Evolutionary conservation across 2,888 invertebrate species (phyloP).

Genomic region (Lingula anatina): DNA sequence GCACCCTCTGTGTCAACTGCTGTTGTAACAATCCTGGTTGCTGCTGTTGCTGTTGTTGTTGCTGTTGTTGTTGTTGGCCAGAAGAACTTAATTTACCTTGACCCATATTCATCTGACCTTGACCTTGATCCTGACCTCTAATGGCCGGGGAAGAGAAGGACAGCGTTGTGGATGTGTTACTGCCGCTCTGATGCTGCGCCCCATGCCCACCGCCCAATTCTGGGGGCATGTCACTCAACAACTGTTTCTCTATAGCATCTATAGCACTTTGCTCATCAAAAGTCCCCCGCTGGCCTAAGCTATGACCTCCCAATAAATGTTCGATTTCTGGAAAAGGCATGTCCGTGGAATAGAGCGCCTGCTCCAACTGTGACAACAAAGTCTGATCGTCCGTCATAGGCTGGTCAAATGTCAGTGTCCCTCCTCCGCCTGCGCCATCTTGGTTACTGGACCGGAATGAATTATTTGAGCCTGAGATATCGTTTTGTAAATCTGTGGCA

Average conservation of each 20-base stretch:
- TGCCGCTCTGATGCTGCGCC: too few relatives aligned
- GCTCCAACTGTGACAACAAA: conserved; percentile 32
- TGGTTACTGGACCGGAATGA: too few relatives aligned
- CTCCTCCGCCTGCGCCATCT: too few relatives aligned
- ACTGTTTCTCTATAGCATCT: conserved; percentile 80
- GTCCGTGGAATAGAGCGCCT: conserved; percentile 26
- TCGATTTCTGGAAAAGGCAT: conserved; percentile 23
- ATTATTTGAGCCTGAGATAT: too few relatives aligned
- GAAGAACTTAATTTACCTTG: too few relatives aligned
- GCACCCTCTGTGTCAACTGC: conserved; percentile 52
- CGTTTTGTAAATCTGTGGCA: conserved; percentile 66
- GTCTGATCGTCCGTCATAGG: conserved; percentile 21
- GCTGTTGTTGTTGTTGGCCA: conserved; percentile 13
- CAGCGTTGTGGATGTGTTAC: background rate
- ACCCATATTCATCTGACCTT: too few relatives aligned
- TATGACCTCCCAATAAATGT: conserved; percentile 18
- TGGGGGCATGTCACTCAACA: conserved; percentile 68
- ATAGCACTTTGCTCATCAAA: conserved; percentile 73
- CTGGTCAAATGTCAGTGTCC: background rate
- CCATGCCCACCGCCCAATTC: too few relatives aligned
- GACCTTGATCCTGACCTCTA: conserved; percentile 2
- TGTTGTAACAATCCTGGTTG: too few relatives aligned
- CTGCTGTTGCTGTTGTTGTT: conserved; percentile 14
- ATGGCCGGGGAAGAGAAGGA: conserved; percentile 1
- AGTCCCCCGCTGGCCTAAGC: too few relatives aligned